These are phyloP conservation scores for Harpagoxenus sublaevis DNA, from an alignment of 2,888 invertebrate genomes.

Conservation along the genomic window DNA sequence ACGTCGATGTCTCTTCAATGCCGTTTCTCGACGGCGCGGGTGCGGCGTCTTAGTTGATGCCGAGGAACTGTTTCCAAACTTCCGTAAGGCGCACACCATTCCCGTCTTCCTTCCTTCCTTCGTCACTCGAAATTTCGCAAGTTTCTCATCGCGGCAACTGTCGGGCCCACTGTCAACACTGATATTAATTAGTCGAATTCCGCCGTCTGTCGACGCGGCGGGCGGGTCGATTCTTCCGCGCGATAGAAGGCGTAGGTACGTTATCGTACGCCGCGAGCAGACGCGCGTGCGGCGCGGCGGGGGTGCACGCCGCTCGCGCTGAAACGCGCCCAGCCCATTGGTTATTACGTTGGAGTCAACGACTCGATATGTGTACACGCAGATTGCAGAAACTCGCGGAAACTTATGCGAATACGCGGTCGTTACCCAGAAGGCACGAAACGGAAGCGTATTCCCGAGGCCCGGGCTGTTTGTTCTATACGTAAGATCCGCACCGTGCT, in stretches of 20 bases:
- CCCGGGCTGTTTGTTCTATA: constrained; percentile 81
- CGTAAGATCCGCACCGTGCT: constrained; percentile 81
- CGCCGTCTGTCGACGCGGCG: constrained; percentile 48
- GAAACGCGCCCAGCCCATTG: constrained; percentile 71
- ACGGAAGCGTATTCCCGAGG: constrained; percentile 75
- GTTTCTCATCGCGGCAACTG: constrained; percentile 58
- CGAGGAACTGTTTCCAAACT: constrained; percentile 40
- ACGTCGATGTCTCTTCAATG: constrained; percentile 25
- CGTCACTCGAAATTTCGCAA: constrained; percentile 54
- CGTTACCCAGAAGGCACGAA: constrained; percentile 78
- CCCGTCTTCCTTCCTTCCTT: constrained; percentile 24
- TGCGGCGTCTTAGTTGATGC: constrained; percentile 8
- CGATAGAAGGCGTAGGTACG: constrained; percentile 30
- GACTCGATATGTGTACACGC: constrained; percentile 76
- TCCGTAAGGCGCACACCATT: constrained; percentile 41
- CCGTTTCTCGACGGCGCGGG: constrained; percentile 2
- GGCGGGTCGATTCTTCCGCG: constrained; percentile 55
- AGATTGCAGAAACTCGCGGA: constrained; percentile 77
- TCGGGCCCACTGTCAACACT: constrained; percentile 78
- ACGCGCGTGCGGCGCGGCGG: constrained; percentile 21
- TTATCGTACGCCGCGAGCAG: constrained; percentile 40
- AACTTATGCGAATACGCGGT: constrained; percentile 74
- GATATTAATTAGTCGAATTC: constrained; percentile 83
- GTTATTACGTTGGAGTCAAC: constrained; percentile 70
- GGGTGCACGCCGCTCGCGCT: constrained; percentile 23